Percentiles rank a stretch among this genome's conserved stretches.
phyloP scores from a whole-genome alignment of 2,113 vertebrate species.

The Motacilla tschutschensis region DNA sequence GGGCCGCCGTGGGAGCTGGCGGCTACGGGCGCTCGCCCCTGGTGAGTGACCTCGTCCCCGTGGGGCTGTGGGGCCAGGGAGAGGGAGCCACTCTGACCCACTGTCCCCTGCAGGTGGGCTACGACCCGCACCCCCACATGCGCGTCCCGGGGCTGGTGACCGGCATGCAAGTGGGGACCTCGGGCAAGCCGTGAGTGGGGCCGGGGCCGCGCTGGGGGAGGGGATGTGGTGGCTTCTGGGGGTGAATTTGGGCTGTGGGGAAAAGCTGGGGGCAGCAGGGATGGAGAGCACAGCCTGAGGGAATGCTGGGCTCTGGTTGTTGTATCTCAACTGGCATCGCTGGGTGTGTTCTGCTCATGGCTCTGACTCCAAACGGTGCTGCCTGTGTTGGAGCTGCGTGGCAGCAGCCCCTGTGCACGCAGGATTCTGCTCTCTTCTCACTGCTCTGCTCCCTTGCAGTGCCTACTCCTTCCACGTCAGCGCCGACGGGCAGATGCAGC shows the following conservation, averaged over 20 bases:
- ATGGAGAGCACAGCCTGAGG: not conserved
- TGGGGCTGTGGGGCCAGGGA: rapidly evolving
- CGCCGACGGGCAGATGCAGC: conserved; percentile 91
- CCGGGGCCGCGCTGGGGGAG: rapidly evolving
- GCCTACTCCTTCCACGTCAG: conserved; percentile 74
- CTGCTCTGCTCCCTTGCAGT: not conserved
- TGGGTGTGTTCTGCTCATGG: rapidly evolving
- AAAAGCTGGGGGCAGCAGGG: not conserved
- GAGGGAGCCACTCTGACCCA: rapidly evolving
- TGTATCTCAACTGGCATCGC: not conserved
- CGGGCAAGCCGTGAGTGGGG: conserved; percentile 84
- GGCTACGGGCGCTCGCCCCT: conserved; percentile 84
- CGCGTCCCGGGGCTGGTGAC: conserved; percentile 79
- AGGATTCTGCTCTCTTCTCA: not conserved
- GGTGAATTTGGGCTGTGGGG: rapidly evolving
- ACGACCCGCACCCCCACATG: conserved; percentile 86
- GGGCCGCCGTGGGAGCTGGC: conserved; percentile 62
- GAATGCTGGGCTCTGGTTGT: no score
- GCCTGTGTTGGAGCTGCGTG: not conserved
- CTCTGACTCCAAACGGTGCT: not conserved
- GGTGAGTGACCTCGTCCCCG: conserved; percentile 54
- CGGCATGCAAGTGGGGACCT: conserved; percentile 76
- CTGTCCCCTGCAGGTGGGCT: conserved; percentile 75
- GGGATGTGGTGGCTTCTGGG: rapidly evolving
- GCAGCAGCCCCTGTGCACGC: rapidly evolving